phyloP scores from a whole-genome alignment of 37 sponge, comb jelly and placozoan genomes.

The Eunapius fragilis region DNA sequence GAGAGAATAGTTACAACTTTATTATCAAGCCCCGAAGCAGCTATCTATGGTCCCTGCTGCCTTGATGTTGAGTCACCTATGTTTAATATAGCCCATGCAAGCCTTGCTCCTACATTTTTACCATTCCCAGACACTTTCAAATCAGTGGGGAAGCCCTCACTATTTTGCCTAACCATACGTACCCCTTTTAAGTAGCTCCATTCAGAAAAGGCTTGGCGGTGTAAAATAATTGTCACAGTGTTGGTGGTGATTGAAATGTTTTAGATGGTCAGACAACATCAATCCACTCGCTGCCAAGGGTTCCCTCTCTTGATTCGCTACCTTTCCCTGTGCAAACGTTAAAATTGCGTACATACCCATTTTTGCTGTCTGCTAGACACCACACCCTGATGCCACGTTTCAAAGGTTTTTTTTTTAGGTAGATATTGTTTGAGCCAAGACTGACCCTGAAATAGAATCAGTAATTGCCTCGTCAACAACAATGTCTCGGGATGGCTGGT shows the following conservation, averaged over 20 bases:
- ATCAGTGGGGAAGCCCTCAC: slow-evolving; percentile 20
- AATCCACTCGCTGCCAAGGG: slow-evolving; percentile 7
- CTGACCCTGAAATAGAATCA: slow-evolving; percentile 38
- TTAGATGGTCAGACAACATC: slow-evolving; percentile 8
- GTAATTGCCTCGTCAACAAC: slow-evolving; percentile 43
- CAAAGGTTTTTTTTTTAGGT: slow-evolving; percentile 50
- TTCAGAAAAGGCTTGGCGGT: not conserved
- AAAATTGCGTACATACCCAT: slow-evolving; percentile 17
- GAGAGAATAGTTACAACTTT: not conserved
- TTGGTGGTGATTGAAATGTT: slow-evolving; percentile 5
- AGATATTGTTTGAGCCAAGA: slow-evolving; percentile 65
- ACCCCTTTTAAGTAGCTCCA: not conserved
- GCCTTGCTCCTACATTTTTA: not conserved
- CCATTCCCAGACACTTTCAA: slow-evolving; percentile 9
- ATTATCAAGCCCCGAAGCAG: not conserved
- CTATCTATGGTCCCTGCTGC: not conserved
- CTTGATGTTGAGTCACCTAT: not conserved
- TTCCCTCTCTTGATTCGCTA: not conserved
- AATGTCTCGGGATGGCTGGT: not conserved
- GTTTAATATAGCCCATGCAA: not conserved
- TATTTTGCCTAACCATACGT: slow-evolving; percentile 5
- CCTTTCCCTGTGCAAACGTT: slow-evolving; percentile 34
- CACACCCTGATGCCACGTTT: slow-evolving; percentile 55
- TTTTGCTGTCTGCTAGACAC: slow-evolving; percentile 1
- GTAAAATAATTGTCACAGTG: slow-evolving; percentile 31